Evolutionary conservation across 2,797 vertebrate species (phyloP), one percentile per base, ranked within the genome.

Genomic region (Microtus obscurus): DNA sequence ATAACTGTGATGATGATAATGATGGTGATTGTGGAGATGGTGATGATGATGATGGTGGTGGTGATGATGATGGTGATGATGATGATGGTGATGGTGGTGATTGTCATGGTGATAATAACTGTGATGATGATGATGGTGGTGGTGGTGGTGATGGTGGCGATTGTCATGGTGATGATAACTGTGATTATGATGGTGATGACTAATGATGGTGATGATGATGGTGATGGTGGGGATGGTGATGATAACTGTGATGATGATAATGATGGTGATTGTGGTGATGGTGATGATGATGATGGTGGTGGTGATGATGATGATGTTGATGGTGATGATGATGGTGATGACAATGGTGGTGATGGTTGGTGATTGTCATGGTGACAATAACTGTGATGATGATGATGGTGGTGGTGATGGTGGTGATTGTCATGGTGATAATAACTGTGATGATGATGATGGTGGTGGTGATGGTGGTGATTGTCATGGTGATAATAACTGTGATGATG

Each of bases 231-330:
- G 16, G 51, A 29, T 83, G 37, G 19, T 34, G 7, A 40, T 19
- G 2, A 13, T 53, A 19, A 53, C 16, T 17, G 5, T 53, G 53
- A 5, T 53, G 23, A 0, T n/a, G n/a, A 0, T 48, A 7, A 13
- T 45, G 40, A 2, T 14, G 17, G 16, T 53, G 53, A 1, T 53
- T 17, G 0, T n/a, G n/a, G 0, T 59, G 16, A 9, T 45, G 53
- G 21, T 25, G n/a, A 6, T 21, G 43, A 23, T 34, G 40, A 40
- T 40, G 2, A 27, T 83, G 37, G 16, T 83, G 37, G 16, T 73
- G n/a, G 4, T 73, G 69, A 5, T n/a, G n/a, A 9, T 45, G 9
- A 45, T 59, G 1, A 34, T 14, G 11, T 2, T 81, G 21, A 0
- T 81, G 56, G 1, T 16, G 14, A 0, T 14, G 51, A 0, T 51